Base-by-base conservation (phyloP, 2,888 invertebrate genomes). In the Agrenia bidenticulata region DNA sequence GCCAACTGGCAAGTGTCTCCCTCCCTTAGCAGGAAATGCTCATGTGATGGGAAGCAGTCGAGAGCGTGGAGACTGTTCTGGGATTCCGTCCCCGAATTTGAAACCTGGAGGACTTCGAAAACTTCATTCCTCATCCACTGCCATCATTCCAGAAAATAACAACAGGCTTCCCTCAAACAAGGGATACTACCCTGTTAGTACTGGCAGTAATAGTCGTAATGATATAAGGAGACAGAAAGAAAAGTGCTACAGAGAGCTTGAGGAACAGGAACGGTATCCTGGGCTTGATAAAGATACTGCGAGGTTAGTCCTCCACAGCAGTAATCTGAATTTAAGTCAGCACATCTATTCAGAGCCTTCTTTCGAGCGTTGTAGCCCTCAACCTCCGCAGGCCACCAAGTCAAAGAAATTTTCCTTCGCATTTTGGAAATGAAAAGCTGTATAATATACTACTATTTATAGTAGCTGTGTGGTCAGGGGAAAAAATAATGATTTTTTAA, bases 191-290 rank as follows among this genome's bases (percentile, higher is more conserved):
- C 13, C 23, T 13, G 45, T 49, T 15, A 45, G 5, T 9, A 26
- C 13, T 2, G 26, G 42, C 21, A 21, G 42, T n/a, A 24, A 13
- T 13, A 26, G 32, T 24, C 9, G 9, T 32, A 21, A 4, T 32
- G 23, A 54, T 5, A n/a, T 4, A n/a, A n/a, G 32, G 32, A n/a
- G 26, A 24, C 37, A 39, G 41, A 49, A 39, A 11, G 60, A 53
- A 7, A 64, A 54, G 53, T 66, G 75, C 21, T 84, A 84, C 75
- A 82, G 82, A 60, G 84, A 84, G 73, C 77, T 83, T 56, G 81
- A 82, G 23, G 84, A 84, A 49, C 81, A 81, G 73, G 84, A 84
- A 67, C 80, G 84, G 75, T 84, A 83, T 74, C 84, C 83, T 2
- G 84, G 83, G 1, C 76, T 83, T 51, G 84, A 84, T 75, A 81